phyloP scores from a whole-genome alignment of 2,113 vertebrate genomes.

The Rhodinocichla rosea region DNA sequence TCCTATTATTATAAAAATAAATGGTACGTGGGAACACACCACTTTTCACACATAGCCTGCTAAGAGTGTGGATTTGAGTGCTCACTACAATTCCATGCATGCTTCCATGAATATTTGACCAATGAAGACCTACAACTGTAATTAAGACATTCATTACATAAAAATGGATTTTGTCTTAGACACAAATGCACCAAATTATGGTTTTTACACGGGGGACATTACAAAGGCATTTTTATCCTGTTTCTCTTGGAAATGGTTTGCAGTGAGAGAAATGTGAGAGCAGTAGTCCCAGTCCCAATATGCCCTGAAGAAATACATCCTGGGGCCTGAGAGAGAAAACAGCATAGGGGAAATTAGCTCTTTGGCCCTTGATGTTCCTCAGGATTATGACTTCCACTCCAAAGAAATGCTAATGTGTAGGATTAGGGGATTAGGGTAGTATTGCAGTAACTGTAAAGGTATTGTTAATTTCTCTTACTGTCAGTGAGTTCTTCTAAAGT shows the following conservation, averaged over 20 bases:
- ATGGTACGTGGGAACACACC: not conserved
- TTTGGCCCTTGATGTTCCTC: not conserved
- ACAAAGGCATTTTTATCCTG: not conserved
- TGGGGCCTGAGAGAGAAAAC: not conserved
- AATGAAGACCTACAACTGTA: not conserved
- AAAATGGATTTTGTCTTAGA: not conserved
- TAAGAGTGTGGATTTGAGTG: not conserved
- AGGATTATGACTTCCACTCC: not conserved
- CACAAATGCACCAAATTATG: not conserved
- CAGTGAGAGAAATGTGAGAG: not conserved
- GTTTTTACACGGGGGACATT: not conserved
- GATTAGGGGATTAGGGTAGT: not conserved
- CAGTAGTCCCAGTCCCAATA: not conserved
- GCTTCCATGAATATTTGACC: not conserved
- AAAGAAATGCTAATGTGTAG: not conserved
- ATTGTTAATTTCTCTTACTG: not conserved
- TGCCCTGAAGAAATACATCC: not conserved
- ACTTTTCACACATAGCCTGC: not conserved
- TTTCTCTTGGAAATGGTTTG: not conserved
- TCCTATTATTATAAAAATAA: not conserved
- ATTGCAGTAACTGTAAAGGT: not conserved
- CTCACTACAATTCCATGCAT: not conserved
- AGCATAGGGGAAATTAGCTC: not conserved
- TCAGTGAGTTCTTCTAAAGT: not conserved
- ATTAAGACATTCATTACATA: conserved; percentile 52